Conservation (phyloP, 2,797 vertebrate species). For the Cynopterus sphinx region DNA sequence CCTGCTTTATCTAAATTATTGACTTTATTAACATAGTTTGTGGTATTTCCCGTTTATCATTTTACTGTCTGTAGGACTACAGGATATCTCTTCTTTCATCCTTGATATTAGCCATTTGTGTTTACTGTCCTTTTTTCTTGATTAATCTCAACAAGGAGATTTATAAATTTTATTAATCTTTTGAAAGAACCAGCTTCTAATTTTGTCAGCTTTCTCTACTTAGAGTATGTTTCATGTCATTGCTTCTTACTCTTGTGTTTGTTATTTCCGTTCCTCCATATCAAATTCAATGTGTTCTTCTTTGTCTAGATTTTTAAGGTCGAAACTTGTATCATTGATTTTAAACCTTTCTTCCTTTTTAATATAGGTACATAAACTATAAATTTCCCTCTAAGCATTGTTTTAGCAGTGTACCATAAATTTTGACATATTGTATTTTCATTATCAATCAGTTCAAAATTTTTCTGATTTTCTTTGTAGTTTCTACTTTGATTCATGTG, state of each 20-base stretch:
- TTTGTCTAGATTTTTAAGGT: background rate
- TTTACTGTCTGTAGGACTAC: background rate
- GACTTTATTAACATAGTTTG: background rate
- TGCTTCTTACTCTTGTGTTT: background rate
- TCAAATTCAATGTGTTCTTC: conserved; percentile 1
- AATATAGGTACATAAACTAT: background rate
- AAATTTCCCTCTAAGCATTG: background rate
- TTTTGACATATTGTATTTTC: background rate
- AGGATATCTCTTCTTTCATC: background rate
- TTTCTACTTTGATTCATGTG: background rate
- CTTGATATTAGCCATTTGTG: background rate
- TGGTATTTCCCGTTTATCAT: background rate
- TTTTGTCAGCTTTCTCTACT: background rate
- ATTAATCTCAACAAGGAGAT: background rate
- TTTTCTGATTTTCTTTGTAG: background rate
- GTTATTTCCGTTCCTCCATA: background rate
- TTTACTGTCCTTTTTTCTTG: background rate
- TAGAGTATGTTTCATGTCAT: background rate
- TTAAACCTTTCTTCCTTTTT: background rate
- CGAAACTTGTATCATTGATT: background rate
- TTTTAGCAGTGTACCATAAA: background rate
- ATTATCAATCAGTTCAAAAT: background rate
- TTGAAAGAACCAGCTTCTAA: background rate
- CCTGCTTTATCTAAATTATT: background rate
- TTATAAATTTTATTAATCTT: conserved; percentile 31